Percentiles rank a stretch among this genome's conserved stretches.
Conservation (phyloP, 2,797 vertebrate species). For the Phataginus tricuspis region DNA sequence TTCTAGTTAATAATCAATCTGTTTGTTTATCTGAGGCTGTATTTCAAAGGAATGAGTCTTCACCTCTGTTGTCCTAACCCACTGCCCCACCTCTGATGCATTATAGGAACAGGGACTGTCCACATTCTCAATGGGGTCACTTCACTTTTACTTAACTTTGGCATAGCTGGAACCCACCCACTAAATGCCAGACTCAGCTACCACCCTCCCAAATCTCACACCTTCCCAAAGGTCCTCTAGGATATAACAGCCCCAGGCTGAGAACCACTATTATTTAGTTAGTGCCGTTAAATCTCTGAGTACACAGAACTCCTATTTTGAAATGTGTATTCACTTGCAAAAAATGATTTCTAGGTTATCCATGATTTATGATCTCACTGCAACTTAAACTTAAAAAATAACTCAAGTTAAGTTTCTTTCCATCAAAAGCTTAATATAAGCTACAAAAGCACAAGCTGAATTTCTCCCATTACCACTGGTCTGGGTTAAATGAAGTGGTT, state of each 20-base stretch:
- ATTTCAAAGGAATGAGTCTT: not conserved
- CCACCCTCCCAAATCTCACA: not conserved
- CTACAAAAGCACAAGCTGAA: slow-evolving; percentile 55
- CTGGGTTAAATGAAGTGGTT: slow-evolving; percentile 52
- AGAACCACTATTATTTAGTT: not conserved
- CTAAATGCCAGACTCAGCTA: not conserved
- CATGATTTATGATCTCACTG: slow-evolving; percentile 7
- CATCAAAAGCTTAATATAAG: slow-evolving; percentile 70
- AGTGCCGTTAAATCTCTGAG: not conserved
- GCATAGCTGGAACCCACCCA: not conserved
- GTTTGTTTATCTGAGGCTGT: not conserved
- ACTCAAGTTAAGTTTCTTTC: not conserved
- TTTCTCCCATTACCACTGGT: not conserved
- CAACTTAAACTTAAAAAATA: not conserved
- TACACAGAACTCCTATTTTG: not conserved
- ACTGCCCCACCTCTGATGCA: not conserved
- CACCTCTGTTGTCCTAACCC: not conserved
- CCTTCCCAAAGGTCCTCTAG: not conserved
- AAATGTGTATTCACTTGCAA: slow-evolving; percentile 2
- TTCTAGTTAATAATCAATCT: not conserved
- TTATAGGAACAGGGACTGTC: not conserved
- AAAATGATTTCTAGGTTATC: slow-evolving; percentile 16
- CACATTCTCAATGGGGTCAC: not conserved
- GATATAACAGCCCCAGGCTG: not conserved
- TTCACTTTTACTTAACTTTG: not conserved